These are phyloP conservation scores for Lithosia quadra DNA, from an alignment of 2,888 invertebrate species.

Conservation along the genomic window DNA sequence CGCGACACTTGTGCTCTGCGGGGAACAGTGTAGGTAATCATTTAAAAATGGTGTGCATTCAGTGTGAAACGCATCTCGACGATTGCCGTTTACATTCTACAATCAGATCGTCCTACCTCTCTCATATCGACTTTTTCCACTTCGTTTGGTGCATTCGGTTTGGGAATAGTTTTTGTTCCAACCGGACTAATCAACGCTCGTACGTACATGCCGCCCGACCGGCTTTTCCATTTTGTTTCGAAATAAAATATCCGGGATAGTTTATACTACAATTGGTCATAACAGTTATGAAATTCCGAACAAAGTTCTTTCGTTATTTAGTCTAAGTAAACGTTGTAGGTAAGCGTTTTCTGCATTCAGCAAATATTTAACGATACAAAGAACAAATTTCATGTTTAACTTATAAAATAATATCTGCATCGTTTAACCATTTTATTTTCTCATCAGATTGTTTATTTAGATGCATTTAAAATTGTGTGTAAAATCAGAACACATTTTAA, in stretches of 20 bases:
- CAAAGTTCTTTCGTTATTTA: slow-evolving; percentile 28
- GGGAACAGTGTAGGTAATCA: slow-evolving; percentile 67
- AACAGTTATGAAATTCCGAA: slow-evolving; percentile 50
- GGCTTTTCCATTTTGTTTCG: slow-evolving; percentile 65
- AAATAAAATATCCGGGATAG: slow-evolving; percentile 61
- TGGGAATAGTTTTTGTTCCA: slow-evolving; percentile 84
- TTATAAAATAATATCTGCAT: slow-evolving; percentile 33
- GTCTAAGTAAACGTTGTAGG: slow-evolving; percentile 28
- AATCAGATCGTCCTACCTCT: slow-evolving; percentile 76
- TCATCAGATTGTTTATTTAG: slow-evolving; percentile 15
- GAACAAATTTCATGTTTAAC: slow-evolving; percentile 24
- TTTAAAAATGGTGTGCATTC: slow-evolving; percentile 79
- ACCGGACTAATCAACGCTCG: slow-evolving; percentile 82
- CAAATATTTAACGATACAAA: slow-evolving; percentile 31
- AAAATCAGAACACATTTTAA: neutral
- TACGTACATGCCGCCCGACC: slow-evolving; percentile 71
- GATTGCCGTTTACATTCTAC: slow-evolving; percentile 81
- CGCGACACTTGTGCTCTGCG: slow-evolving; percentile 27
- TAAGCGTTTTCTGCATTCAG: slow-evolving; percentile 22
- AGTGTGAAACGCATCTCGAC: slow-evolving; percentile 79
- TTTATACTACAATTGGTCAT: slow-evolving; percentile 50
- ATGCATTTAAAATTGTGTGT: slow-evolving; percentile 1
- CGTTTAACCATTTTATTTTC: slow-evolving; percentile 29
- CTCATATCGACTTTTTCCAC: slow-evolving; percentile 85
- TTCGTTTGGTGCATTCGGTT: slow-evolving; percentile 80